phyloP scores from a whole-genome alignment of 2,888 invertebrate genomes.

The Sarcophaga rosellei region DNA sequence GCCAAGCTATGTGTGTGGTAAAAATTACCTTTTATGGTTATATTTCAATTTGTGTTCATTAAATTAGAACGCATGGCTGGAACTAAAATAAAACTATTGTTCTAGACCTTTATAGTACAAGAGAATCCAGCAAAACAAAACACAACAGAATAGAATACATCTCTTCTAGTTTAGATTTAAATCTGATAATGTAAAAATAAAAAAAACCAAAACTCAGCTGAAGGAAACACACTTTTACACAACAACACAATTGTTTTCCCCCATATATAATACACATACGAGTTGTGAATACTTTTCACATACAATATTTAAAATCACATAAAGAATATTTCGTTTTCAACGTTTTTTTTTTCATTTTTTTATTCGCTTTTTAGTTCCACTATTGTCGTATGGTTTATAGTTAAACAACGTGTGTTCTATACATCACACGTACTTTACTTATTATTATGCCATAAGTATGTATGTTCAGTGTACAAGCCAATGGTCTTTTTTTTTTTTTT shows the following conservation, averaged over 20 bases:
- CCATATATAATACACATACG: not conserved
- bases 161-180: slow-evolving; percentile 66
- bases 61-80: slow-evolving; percentile 73
- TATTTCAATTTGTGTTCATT: slow-evolving; percentile 76
- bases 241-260: slow-evolving; percentile 64
- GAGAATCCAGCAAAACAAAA: not conserved
- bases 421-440: slow-evolving; percentile 59
- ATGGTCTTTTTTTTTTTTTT: slow-evolving; percentile 35
- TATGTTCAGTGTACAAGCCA: slow-evolving; percentile 11
- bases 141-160: slow-evolving; percentile 21
- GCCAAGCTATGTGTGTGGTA: slow-evolving; percentile 59
- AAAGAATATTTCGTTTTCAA: slow-evolving; percentile 34
- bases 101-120: slow-evolving; percentile 31
- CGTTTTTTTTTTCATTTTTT: not conserved
- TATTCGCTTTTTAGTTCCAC: not conserved
- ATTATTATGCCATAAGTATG: not conserved
- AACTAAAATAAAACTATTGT: slow-evolving; percentile 67
- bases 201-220: not conserved
- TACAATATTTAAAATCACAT: slow-evolving; percentile 65
- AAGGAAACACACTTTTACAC: not conserved
- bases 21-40: slow-evolving; percentile 74
- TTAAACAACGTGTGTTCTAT: slow-evolving; percentile 57
- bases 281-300: slow-evolving; percentile 66
- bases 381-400: not conserved
- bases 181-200: slow-evolving; percentile 55